A percentile compares a stretch with the other conserved stretches of the same genome.
phyloP scores from a whole-genome alignment of 2,888 invertebrate species.

The Argyresthia goedartella region DNA sequence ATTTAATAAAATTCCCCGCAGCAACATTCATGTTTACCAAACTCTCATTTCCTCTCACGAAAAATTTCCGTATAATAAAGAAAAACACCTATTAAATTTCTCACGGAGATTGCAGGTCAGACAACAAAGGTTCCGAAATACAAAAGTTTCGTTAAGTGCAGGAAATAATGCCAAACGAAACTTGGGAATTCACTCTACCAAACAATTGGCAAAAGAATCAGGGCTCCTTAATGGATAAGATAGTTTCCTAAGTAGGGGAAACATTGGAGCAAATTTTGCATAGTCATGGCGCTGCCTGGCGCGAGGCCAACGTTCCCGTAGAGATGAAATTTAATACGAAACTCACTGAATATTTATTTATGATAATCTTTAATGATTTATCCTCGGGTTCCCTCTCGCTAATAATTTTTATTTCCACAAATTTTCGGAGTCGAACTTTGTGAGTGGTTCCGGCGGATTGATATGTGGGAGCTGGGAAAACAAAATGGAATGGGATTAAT shows the following conservation, averaged over 20 bases:
- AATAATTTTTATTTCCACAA: constrained; percentile 38
- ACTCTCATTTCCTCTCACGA: too few relatives aligned
- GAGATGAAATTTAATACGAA: constrained; percentile 59
- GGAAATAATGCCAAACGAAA: constrained; percentile 17
- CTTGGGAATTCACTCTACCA: constrained; percentile 17
- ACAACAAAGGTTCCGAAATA: not conserved
- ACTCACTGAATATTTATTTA: constrained; percentile 64
- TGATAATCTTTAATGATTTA: constrained; percentile 65
- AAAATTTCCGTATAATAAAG: too few relatives aligned
- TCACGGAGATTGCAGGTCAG: not conserved
- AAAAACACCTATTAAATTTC: too few relatives aligned
- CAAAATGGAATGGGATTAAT: too few relatives aligned
- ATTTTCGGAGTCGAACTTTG: constrained; percentile 12
- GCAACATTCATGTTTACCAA: too few relatives aligned
- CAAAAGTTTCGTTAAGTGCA: constrained; percentile 23
- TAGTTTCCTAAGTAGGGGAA: constrained; percentile 30
- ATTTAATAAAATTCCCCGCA: too few relatives aligned
- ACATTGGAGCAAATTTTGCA: constrained; percentile 54
- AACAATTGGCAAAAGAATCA: constrained; percentile 51
- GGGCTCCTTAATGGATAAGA: constrained; percentile 59
- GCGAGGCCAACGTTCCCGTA: constrained; percentile 33
- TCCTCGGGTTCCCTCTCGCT: constrained; percentile 44
- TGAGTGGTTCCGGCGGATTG: constrained; percentile 7
- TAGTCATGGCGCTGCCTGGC: constrained; percentile 28
- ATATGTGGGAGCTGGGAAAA: not conserved